Percentiles rank a stretch among this genome's conserved stretches.
These are phyloP conservation scores for Odontomyia ornata DNA, from an alignment of 2,888 invertebrate species.

Conservation along the genomic window DNA sequence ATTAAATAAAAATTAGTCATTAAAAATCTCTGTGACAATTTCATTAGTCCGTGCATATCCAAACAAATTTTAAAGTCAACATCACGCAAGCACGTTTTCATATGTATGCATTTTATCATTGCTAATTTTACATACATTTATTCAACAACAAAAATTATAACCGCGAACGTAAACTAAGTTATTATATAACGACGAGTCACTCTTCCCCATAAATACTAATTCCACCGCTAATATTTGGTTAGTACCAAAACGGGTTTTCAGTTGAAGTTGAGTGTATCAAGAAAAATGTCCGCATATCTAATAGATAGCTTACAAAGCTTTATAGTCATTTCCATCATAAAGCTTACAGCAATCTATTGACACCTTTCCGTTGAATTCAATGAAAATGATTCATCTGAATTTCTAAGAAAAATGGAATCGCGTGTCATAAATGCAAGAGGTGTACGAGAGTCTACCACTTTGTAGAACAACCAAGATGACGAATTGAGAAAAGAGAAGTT, in stretches of 20 bases:
- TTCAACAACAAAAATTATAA: no score
- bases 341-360: neutral
- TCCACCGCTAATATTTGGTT: conserved; percentile 1
- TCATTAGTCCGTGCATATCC: no score
- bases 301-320: neutral
- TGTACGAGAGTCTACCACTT: neutral
- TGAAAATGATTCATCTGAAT: neutral
- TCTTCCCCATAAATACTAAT: neutral
- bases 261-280: neutral
- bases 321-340: neutral
- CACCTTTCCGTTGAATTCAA: neutral
- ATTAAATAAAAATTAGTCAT: no score
- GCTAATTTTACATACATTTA: no score
- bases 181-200: neutral
- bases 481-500: neutral
- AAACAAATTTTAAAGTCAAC: no score
- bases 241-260: neutral
- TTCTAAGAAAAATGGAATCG: neutral
- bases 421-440: neutral
- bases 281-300: neutral
- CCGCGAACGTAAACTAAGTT: neutral
- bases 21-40: no score
- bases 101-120: no score
- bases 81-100: no score
- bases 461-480: neutral